Conservation (phyloP, 2,797 vertebrate genomes). For the Otolemur crassicaudatus region DNA sequence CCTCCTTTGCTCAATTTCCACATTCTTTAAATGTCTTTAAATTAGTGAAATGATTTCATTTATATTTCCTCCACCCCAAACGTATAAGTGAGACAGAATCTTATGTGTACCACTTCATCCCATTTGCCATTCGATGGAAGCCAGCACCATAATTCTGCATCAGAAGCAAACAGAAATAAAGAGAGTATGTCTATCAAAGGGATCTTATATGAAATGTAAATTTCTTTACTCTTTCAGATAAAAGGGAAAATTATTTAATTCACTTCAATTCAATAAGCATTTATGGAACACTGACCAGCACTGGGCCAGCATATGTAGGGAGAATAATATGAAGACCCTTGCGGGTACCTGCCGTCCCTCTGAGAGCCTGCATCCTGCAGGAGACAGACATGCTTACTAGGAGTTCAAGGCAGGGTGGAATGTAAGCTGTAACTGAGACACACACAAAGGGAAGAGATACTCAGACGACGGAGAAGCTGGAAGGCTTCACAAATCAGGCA, state of each 20-base stretch:
- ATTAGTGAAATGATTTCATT: conserved; percentile 78
- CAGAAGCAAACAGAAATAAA: conserved; percentile 65
- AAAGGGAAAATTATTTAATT: conserved; percentile 80
- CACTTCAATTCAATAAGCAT: conserved; percentile 68
- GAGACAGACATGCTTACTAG: rapidly evolving
- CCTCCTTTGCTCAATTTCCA: conserved; percentile 73
- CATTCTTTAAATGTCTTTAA: conserved; percentile 74
- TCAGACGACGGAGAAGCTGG: rapidly evolving
- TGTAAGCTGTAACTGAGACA: not conserved
- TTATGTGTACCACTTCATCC: conserved; percentile 50
- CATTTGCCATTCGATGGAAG: conserved; percentile 24
- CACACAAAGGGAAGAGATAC: not conserved
- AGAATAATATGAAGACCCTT: not conserved
- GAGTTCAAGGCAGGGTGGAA: not conserved
- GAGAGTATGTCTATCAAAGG: conserved; percentile 70
- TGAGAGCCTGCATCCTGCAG: not conserved
- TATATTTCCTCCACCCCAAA: conserved; percentile 69
- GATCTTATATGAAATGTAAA: conserved; percentile 71
- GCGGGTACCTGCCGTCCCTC: not conserved
- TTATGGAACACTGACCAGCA: conserved; percentile 53
- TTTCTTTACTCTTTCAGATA: conserved; percentile 75
- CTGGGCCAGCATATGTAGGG: not conserved
- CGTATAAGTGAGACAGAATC: conserved; percentile 62
- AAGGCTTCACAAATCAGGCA: not conserved
- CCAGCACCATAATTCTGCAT: conserved; percentile 50